Conservation (phyloP, 2,888 invertebrate species). For the Dascillus cervinus region DNA sequence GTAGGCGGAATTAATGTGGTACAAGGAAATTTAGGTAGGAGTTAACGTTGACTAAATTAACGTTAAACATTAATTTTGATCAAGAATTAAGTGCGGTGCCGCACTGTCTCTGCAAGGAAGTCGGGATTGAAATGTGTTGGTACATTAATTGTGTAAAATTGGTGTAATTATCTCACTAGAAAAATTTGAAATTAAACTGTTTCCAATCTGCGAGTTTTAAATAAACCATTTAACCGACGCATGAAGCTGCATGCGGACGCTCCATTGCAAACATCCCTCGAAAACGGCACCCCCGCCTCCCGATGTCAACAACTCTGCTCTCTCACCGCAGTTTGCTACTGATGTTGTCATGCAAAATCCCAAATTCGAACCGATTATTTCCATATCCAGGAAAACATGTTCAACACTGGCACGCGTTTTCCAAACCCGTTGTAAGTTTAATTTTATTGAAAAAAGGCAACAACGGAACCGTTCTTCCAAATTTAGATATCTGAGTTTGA, state of each 20-base stretch:
- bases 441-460: too few species aligned
- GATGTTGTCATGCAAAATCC: constrained; percentile 9
- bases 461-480: too few species aligned
- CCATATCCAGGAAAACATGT: neutral
- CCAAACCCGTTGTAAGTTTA: too few species aligned
- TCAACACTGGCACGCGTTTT: too few species aligned
- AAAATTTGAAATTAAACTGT: too few species aligned
- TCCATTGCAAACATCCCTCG: constrained; percentile 12
- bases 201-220: constrained; percentile 7
- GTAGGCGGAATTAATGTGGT: constrained; percentile 16
- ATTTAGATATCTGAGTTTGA: too few species aligned
- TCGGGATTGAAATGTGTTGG: too few species aligned
- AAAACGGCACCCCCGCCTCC: constrained; percentile 8
- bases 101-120: too few species aligned
- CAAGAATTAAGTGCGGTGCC: too few species aligned
- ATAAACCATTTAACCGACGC: constrained; percentile 12
- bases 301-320: constrained; percentile 11
- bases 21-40: constrained; percentile 14
- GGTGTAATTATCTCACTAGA: too few species aligned
- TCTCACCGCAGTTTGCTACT: constrained; percentile 10
- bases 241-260: constrained; percentile 14
- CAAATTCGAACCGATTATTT: constrained; percentile 5
- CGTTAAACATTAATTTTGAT: constrained; percentile 11
- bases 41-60: constrained; percentile 13
- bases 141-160: too few species aligned